Evolutionary conservation across 2,113 vertebrate species (phyloP).

Genomic region (Monarcha castaneiventris): DNA sequence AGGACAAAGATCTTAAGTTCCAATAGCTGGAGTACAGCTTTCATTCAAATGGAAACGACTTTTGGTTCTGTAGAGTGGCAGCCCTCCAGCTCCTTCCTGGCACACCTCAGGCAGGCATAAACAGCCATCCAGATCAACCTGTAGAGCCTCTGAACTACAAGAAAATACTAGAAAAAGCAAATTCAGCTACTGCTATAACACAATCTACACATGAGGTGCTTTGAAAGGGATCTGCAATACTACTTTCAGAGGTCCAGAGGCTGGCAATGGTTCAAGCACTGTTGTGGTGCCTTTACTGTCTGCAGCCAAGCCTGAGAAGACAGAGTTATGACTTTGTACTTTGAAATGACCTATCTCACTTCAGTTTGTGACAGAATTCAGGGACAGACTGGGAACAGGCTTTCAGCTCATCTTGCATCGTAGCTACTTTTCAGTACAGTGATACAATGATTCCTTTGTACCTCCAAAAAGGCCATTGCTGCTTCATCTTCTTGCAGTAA

Average conservation of each 20-base stretch:
- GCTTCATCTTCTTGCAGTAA: slow-evolving; percentile 89
- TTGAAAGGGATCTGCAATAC: background rate
- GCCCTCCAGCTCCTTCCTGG: background rate
- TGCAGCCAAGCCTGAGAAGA: background rate
- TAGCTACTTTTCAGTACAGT: background rate
- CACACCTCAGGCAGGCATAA: background rate
- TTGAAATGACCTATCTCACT: background rate
- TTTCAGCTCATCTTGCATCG: background rate
- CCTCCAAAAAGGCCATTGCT: slow-evolving; percentile 88
- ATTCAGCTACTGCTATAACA: background rate
- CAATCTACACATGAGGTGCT: background rate
- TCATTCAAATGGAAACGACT: background rate
- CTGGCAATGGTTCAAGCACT: background rate
- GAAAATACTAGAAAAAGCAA: background rate
- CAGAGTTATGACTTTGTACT: background rate
- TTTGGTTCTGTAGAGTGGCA: background rate
- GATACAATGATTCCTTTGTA: slow-evolving; percentile 29
- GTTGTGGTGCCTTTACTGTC: background rate
- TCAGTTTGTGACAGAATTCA: background rate
- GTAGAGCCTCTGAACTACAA: background rate
- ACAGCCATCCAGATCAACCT: background rate
- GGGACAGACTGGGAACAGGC: background rate
- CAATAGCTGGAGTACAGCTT: background rate
- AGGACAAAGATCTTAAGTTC: background rate
- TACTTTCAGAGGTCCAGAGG: background rate